Evolutionary conservation across 2,113 vertebrate genomes (phyloP).

Genomic region (Nibea albiflora): DNA sequence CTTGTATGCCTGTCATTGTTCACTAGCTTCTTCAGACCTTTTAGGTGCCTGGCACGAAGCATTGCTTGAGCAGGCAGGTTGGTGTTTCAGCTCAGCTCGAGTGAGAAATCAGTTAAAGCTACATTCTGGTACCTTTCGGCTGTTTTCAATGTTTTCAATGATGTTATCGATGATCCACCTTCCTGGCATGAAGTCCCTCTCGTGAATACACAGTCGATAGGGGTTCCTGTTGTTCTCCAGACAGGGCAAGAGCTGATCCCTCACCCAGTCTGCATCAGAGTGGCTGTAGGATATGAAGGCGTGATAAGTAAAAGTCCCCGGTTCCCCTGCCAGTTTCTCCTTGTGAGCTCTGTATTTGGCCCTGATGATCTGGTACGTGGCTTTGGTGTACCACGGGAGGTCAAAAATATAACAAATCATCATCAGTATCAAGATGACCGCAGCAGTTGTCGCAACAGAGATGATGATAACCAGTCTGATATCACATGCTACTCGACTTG

Average conservation of each 20-base stretch:
- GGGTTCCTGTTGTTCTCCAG: slow-evolving; percentile 84
- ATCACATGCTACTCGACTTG: slow-evolving; percentile 80
- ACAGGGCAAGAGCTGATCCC: slow-evolving; percentile 81
- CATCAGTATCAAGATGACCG: slow-evolving; percentile 69
- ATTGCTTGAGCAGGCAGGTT: too few species aligned
- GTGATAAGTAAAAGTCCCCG: slow-evolving; percentile 79
- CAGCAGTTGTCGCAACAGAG: slow-evolving; percentile 78
- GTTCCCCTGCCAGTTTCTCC: slow-evolving; percentile 46
- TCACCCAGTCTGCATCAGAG: slow-evolving; percentile 88
- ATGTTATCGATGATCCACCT: slow-evolving; percentile 93
- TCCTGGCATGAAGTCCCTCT: slow-evolving; percentile 89
- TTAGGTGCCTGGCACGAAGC: too few species aligned
- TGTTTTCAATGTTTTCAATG: slow-evolving; percentile 90
- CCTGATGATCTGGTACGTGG: slow-evolving; percentile 83
- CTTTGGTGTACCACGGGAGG: slow-evolving; percentile 86
- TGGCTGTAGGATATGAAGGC: slow-evolving; percentile 91
- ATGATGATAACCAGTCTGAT: slow-evolving; percentile 84
- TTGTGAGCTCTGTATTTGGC: slow-evolving; percentile 83
- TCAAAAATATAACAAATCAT: slow-evolving; percentile 86
- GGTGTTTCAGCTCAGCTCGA: neutral
- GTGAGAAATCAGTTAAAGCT: neutral
- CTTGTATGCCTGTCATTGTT: neutral
- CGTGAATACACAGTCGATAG: slow-evolving; percentile 88
- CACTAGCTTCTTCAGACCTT: neutral
- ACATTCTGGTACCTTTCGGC: slow-evolving; percentile 80